A percentile compares a stretch with the other conserved stretches of the same genome.
These are phyloP conservation scores for Eilema griseolum DNA, from an alignment of 2,888 invertebrate genomes.

Conservation along the genomic window DNA sequence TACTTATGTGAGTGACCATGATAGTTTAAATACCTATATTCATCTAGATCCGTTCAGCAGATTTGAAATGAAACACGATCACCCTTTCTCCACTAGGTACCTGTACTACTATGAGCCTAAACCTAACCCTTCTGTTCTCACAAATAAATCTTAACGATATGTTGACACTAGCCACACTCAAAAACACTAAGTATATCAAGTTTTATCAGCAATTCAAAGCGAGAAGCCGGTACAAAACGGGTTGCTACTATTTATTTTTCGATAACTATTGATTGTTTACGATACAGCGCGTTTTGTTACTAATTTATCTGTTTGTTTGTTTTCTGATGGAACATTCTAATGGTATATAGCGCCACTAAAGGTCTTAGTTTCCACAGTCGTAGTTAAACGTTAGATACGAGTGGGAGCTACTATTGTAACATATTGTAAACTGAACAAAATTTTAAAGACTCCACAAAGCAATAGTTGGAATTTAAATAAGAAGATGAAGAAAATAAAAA, in stretches of 20 bases:
- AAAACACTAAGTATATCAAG: background rate
- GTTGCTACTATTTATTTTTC: background rate
- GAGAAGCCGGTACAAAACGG: background rate
- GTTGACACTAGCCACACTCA: background rate
- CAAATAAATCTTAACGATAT: background rate
- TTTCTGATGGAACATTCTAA: background rate
- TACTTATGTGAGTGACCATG: too few species aligned
- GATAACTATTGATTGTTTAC: background rate
- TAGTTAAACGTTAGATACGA: background rate
- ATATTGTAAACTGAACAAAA: background rate
- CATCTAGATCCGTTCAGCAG: background rate
- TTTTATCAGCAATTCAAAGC: background rate
- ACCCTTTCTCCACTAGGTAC: background rate
- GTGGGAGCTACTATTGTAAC: background rate
- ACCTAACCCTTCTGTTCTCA: background rate
- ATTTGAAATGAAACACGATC: background rate
- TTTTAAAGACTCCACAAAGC: background rate
- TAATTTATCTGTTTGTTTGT: slow-evolving; percentile 1
- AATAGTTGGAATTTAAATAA: background rate
- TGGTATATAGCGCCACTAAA: background rate
- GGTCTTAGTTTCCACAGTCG: too few species aligned
- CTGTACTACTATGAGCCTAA: background rate
- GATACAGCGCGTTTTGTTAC: background rate
- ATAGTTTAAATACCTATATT: too few species aligned
- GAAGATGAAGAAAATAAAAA: background rate